Conservation (phyloP, 2,113 vertebrate species). For the Hucho hucho region DNA sequence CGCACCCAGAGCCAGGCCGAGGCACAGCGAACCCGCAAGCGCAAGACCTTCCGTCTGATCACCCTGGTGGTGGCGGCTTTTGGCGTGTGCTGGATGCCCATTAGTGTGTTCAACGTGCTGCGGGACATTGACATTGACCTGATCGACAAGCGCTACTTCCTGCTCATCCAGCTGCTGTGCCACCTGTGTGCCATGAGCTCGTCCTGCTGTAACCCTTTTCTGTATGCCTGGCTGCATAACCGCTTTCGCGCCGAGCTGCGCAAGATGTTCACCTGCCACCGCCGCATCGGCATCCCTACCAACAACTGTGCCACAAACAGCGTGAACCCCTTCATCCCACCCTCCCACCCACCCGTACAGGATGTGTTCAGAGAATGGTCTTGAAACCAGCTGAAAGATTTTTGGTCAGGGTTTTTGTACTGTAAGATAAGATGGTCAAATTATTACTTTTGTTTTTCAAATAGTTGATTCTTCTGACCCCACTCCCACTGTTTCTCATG, state of each 20-base stretch:
- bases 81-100: conserved; percentile 84
- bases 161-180: conserved; percentile 85
- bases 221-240: conserved; percentile 87
- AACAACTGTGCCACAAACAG: conserved; percentile 76
- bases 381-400: not conserved
- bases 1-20: conserved; percentile 79
- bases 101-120: conserved; percentile 85
- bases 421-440: no score
- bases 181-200: conserved; percentile 88
- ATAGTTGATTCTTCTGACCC: no score
- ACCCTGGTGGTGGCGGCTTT: conserved; percentile 81
- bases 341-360: no score
- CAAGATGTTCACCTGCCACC: conserved; percentile 79
- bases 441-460: no score
- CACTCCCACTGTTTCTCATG: no score
- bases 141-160: conserved; percentile 84
- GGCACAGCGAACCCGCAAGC: conserved; percentile 73
- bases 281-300: conserved; percentile 71
- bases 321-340: conserved; percentile 43
- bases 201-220: conserved; percentile 86
- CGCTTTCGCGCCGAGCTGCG: conserved; percentile 81
- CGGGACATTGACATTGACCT: conserved; percentile 84
- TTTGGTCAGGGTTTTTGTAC: no score
- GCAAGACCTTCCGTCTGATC: conserved; percentile 78
- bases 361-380: not conserved